Percentiles rank a stretch among this genome's conserved stretches.
Evolutionary conservation across 1,140 invertebrate genomes (phyloP).

Genomic region (Scaptomyza graminum): DNA sequence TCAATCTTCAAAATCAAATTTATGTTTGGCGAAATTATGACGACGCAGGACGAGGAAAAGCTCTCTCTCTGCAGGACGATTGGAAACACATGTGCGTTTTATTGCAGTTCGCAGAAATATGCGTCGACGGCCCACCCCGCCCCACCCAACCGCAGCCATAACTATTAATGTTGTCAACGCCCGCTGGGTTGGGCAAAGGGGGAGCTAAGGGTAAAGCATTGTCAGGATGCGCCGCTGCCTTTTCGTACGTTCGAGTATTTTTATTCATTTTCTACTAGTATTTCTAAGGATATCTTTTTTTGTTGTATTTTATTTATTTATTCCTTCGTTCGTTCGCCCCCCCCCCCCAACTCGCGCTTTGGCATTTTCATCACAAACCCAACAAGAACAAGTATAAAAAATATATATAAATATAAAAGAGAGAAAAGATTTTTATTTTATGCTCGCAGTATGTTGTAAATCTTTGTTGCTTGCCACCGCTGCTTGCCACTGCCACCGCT

Average conservation of each 20-base stretch:
- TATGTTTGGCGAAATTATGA: conserved; percentile 79
- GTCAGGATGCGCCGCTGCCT: conserved; percentile 43
- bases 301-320: conserved; percentile 72
- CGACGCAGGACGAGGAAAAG: not conserved
- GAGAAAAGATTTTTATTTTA: conserved; percentile 80
- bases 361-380: conserved; percentile 18
- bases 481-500: conserved; percentile 34
- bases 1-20: conserved; percentile 77
- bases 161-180: conserved; percentile 63
- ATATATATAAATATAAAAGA: no score
- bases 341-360: conserved; percentile 19
- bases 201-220: conserved; percentile 9
- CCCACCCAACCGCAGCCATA: conserved; percentile 28
- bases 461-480: conserved; percentile 52
- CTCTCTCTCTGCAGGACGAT: conserved; percentile 19
- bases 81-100: conserved; percentile 75
- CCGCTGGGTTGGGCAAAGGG: conserved; percentile 15
- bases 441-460: conserved; percentile 80
- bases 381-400: conserved; percentile 13
- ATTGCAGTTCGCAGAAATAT: conserved; percentile 71
- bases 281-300: conserved; percentile 49
- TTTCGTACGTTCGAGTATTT: conserved; percentile 79
- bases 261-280: conserved; percentile 68
- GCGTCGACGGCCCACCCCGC: conserved; percentile 17
- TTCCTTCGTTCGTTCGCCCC: conserved; percentile 56